A percentile compares a stretch with the other conserved stretches of the same genome.
phyloP scores from a whole-genome alignment of 1,140 invertebrate genomes.

The Dryas iulia region DNA sequence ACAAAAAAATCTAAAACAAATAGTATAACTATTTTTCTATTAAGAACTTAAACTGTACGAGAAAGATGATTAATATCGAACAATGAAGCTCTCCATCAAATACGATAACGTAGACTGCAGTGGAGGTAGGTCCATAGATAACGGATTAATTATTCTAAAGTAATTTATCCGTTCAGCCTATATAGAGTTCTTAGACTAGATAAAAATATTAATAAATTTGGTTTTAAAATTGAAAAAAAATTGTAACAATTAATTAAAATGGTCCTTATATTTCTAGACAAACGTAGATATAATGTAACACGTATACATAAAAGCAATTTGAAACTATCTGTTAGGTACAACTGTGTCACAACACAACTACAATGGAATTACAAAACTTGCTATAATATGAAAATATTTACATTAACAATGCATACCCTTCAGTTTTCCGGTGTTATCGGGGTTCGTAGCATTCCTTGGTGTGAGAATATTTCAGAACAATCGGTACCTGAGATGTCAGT shows the following conservation, averaged over 20 bases:
- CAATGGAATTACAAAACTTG: slow-evolving; percentile 29
- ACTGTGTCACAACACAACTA: neutral
- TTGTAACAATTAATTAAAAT: neutral
- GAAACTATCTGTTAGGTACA: neutral
- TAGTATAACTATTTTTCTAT: neutral
- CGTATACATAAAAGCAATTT: neutral
- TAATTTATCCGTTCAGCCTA: neutral
- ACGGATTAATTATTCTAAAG: neutral
- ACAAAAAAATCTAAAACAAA: neutral
- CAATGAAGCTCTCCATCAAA: slow-evolving; percentile 16
- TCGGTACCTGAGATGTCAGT: slow-evolving; percentile 60
- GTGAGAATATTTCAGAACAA: slow-evolving; percentile 44
- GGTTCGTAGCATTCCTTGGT: slow-evolving; percentile 50
- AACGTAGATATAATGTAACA: neutral
- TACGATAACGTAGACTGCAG: slow-evolving; percentile 1
- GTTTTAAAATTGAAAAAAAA: no score
- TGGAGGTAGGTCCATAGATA: neutral
- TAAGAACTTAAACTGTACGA: neutral
- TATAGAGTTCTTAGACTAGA: neutral
- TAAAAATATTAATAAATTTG: neutral
- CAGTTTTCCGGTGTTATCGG: slow-evolving; percentile 21
- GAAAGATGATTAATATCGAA: neutral
- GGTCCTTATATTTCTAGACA: neutral
- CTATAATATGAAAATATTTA: slow-evolving; percentile 30
- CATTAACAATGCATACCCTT: slow-evolving; percentile 42